Conservation (phyloP, 1,140 invertebrate species). For the Carposina sasakii region DNA sequence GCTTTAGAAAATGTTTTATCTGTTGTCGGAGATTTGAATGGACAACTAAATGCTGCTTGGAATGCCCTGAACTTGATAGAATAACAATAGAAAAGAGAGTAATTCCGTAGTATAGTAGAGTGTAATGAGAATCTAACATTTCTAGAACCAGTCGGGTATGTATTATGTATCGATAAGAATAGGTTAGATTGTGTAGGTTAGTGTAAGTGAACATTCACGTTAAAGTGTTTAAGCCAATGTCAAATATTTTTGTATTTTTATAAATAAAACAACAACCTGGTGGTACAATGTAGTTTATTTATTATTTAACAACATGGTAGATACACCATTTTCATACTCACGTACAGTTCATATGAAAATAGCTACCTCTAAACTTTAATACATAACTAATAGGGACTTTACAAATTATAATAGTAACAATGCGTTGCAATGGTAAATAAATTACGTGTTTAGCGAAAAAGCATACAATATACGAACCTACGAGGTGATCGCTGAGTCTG, state of each 20-base stretch:
- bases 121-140: too few relatives aligned
- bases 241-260: slow-evolving; percentile 8
- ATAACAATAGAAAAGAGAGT: too few relatives aligned
- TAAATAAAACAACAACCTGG: slow-evolving; percentile 48
- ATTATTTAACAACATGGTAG: slow-evolving; percentile 74
- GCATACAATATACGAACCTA: slow-evolving; percentile 44
- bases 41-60: slow-evolving; percentile 49
- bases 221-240: too few relatives aligned
- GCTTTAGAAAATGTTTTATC: slow-evolving; percentile 42
- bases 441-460: slow-evolving; percentile 51
- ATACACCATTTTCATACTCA: slow-evolving; percentile 67
- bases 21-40: slow-evolving; percentile 45
- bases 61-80: slow-evolving; percentile 39
- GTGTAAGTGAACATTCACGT: too few relatives aligned
- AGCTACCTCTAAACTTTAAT: slow-evolving; percentile 71
- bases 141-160: too few relatives aligned
- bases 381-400: slow-evolving; percentile 65
- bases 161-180: too few relatives aligned
- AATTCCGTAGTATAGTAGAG: too few relatives aligned
- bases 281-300: slow-evolving; percentile 74
- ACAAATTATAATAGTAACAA: slow-evolving; percentile 61
- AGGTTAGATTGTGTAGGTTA: too few relatives aligned
- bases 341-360: slow-evolving; percentile 62
- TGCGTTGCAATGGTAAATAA: slow-evolving; percentile 54
- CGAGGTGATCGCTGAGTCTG: slow-evolving; percentile 36